These are phyloP conservation scores for Takifugu bimaculatus DNA, from an alignment of 2,113 vertebrate genomes.

Conservation along the genomic window DNA sequence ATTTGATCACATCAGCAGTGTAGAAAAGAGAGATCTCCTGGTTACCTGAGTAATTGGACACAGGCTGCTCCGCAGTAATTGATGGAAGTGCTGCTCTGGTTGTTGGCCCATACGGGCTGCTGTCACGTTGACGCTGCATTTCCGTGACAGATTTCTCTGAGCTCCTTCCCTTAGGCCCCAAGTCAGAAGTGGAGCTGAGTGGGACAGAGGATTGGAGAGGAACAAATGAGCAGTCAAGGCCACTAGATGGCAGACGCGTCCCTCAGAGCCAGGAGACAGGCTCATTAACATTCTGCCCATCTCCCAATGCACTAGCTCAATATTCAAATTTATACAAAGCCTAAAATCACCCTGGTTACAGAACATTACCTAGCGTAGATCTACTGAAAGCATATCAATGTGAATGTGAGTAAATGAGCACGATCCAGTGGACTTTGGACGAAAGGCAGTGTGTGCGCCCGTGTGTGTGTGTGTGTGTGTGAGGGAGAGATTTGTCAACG, in stretches of 20 bases:
- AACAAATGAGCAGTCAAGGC: neutral
- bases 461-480: constrained; percentile 8
- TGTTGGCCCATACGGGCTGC: constrained; percentile 76
- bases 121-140: constrained; percentile 79
- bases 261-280: constrained; percentile 1
- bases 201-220: constrained; percentile 13
- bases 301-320: constrained; percentile 53
- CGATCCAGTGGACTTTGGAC: constrained; percentile 26
- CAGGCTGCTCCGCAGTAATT: constrained; percentile 82
- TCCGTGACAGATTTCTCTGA: constrained; percentile 81
- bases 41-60: constrained; percentile 93
- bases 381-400: constrained; percentile 42
- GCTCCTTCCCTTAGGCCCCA: constrained; percentile 86
- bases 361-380: constrained; percentile 42
- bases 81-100: constrained; percentile 81
- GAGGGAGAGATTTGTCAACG: constrained; percentile 12
- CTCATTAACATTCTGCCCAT: constrained; percentile 63
- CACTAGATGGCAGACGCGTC: constrained; percentile 58
- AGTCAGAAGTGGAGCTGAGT: constrained; percentile 89
- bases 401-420: constrained; percentile 43
- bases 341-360: constrained; percentile 49
- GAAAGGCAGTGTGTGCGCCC: constrained; percentile 3
- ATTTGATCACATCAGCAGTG: too few species aligned
- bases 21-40: constrained; percentile 1
- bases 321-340: constrained; percentile 65